These are phyloP conservation scores for Lasioglossum calceatum DNA, from an alignment of 2,888 invertebrate species.

Conservation along the genomic window DNA sequence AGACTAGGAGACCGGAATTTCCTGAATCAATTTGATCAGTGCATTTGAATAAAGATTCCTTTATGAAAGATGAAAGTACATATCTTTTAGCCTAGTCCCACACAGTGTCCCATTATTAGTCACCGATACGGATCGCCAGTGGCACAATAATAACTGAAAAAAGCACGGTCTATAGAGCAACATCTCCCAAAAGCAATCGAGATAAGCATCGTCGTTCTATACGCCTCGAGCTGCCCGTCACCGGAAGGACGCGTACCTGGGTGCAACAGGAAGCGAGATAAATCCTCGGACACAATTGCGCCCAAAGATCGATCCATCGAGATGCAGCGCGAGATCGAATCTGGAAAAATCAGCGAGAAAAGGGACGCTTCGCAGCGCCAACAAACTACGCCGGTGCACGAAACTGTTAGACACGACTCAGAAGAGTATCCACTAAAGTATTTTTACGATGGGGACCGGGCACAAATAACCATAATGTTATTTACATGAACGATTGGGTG, in stretches of 20 bases:
- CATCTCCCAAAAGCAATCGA: conserved; percentile 11
- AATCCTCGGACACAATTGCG: conserved; percentile 12
- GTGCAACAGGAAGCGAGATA: conserved; percentile 14
- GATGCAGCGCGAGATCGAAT: conserved; percentile 70
- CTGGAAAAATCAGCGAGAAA: conserved; percentile 26
- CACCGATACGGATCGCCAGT: neutral
- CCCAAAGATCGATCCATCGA: conserved; percentile 55
- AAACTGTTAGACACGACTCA: neutral
- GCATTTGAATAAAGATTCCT: neutral
- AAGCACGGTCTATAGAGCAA: neutral
- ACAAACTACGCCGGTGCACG: neutral
- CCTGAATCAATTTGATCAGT: neutral
- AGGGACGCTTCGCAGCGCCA: neutral
- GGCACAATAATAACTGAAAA: conserved; percentile 7
- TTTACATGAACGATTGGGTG: neutral
- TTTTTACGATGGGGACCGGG: neutral
- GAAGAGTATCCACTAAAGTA: neutral
- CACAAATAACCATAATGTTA: neutral
- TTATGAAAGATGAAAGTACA: neutral
- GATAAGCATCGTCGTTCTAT: neutral
- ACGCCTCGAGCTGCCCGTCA: neutral
- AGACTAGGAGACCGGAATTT: neutral
- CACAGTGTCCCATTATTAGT: neutral
- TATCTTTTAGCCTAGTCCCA: neutral
- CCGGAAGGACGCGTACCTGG: conserved; percentile 21